phyloP scores from a whole-genome alignment of 2,797 vertebrate genomes.

The Tragopan temminckii region DNA sequence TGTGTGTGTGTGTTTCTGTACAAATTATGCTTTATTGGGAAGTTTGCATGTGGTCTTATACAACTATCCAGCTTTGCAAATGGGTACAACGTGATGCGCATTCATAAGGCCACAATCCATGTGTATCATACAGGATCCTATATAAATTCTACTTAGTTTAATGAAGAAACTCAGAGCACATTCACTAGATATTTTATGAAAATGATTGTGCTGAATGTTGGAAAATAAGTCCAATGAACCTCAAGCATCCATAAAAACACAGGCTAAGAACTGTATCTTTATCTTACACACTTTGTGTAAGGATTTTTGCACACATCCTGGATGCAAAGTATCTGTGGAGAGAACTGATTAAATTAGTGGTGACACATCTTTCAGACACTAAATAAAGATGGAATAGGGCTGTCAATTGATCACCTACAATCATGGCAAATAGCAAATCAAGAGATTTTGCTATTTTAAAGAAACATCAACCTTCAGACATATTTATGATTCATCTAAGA shows the following conservation, averaged over 20 bases:
- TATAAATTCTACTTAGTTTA: not conserved
- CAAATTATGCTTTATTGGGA: not conserved
- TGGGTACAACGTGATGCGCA: not conserved
- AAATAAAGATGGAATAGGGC: not conserved
- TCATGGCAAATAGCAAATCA: not conserved
- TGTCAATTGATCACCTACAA: not conserved
- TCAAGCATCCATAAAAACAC: not conserved
- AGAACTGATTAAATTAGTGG: not conserved
- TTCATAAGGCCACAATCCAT: not conserved
- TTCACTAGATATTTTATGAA: not conserved
- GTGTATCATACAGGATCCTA: not conserved
- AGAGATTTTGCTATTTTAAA: conserved; percentile 13
- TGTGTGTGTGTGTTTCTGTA: not conserved
- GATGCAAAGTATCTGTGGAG: not conserved
- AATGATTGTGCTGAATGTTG: not conserved
- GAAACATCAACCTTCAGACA: not conserved
- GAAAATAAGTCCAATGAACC: not conserved
- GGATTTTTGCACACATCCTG: not conserved
- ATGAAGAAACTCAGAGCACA: not conserved
- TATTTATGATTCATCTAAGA: conserved; percentile 3
- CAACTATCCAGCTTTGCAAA: not conserved
- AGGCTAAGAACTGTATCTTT: not conserved
- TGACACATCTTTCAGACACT: not conserved
- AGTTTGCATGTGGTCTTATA: not conserved
- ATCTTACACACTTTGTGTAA: not conserved